A percentile compares a stretch with the other conserved stretches of the same genome.
Conservation (phyloP, 2,113 vertebrate genomes). For the Cardinalis cardinalis region DNA sequence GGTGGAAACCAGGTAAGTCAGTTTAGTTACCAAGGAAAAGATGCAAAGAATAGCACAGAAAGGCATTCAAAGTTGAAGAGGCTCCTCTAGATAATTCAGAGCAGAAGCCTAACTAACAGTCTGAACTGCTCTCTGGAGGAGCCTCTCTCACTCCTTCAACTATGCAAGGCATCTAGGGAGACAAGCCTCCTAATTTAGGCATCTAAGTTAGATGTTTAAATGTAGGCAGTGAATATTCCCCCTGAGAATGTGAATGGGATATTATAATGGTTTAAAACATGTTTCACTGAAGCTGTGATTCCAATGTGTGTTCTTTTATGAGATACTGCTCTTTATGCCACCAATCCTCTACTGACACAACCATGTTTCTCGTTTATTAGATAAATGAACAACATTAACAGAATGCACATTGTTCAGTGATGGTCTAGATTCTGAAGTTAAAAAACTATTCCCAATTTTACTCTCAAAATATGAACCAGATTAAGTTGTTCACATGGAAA, state of each 20-base stretch:
- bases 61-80: slow-evolving; percentile 29
- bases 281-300: neutral
- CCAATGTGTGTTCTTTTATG: neutral
- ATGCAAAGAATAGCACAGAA: slow-evolving; percentile 34
- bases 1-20: neutral
- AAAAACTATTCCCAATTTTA: neutral
- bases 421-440: slow-evolving; percentile 1
- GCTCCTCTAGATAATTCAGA: slow-evolving; percentile 48
- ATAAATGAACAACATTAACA: slow-evolving; percentile 18
- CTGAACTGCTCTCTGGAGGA: slow-evolving; percentile 49
- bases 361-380: slow-evolving; percentile 28
- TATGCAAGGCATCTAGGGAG: slow-evolving; percentile 37
- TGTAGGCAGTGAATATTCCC: neutral
- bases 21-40: slow-evolving; percentile 4
- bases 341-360: neutral
- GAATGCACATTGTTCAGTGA: neutral
- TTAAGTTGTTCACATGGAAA: slow-evolving; percentile 43
- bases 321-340: neutral
- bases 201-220: slow-evolving; percentile 35
- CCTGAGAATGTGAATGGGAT: neutral
- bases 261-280: slow-evolving; percentile 8
- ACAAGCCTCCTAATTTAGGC: slow-evolving; percentile 36
- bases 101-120: slow-evolving; percentile 33
- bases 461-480: slow-evolving; percentile 13
- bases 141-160: slow-evolving; percentile 28